Evolutionary conservation across 2,797 vertebrate species (phyloP), one percentile per base, ranked within the genome.

Genomic region (Gobio occitaniae): DNA sequence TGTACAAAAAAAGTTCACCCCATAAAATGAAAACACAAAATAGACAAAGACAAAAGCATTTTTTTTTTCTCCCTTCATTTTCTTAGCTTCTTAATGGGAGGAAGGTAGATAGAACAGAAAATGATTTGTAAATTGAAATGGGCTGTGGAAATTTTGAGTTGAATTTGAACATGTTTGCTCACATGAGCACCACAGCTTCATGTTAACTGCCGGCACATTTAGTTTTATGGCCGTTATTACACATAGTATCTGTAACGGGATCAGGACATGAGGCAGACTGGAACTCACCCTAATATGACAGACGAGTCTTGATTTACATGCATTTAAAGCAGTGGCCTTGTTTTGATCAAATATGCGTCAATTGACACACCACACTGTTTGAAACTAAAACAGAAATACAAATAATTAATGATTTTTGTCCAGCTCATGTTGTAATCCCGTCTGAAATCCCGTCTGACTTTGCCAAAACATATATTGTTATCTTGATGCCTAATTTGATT

Each of bases 401-500:
- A 19, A 38, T 25, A 48, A 36, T 80, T 15, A 59, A 84, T 47
- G n/a, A 44, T 68, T 77, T 77, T 82, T 72, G 80, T 50, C 13
- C 50, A 54, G 48, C 7, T 32, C 50, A 44, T 52, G 21, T 68
- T 68, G 36, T 68, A n/a, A 66, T 78, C 44, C 12, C 17, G 10
- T 68, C 50, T 65, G 44, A 75, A 75, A 74, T 74, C 52, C 15
- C 17, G 17, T 59, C 56, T 44, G 68, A 72, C n/a, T 56, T 70
- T 19, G 7, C 61, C 61, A 25, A 76, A 83, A 29, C 12, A 17
- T 84, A 78, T 78, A 78, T 78, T 68, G 82, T 78, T 84, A 84
- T 84, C 82, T 84, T 84, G 63, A 84, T 59, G 50, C 17, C 56
- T 87, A 89, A 61, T 84, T 83, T 85, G 72, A 86, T 87, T 89